These are phyloP conservation scores for Amia ocellicauda DNA, from an alignment of 2,113 vertebrate genomes.

Conservation along the genomic window DNA sequence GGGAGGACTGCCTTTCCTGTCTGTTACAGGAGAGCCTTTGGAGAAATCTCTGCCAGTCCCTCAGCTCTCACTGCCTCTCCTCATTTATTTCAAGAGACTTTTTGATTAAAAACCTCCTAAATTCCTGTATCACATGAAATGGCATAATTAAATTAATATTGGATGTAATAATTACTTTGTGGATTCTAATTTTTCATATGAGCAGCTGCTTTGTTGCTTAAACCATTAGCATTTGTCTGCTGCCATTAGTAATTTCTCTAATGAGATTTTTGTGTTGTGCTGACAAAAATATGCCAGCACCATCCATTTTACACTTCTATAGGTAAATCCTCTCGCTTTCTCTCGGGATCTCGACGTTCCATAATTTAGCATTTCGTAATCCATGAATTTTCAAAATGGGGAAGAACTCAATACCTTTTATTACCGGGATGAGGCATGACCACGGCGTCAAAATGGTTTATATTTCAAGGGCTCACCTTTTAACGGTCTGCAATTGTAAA, in stretches of 20 bases:
- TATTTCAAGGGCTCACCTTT: constrained; percentile 55
- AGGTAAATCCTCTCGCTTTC: constrained; percentile 78
- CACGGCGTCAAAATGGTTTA: constrained; percentile 55
- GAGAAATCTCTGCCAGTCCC: constrained; percentile 52
- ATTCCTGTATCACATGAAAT: constrained; percentile 66
- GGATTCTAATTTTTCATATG: constrained; percentile 74
- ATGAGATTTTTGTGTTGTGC: constrained; percentile 85
- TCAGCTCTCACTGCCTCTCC: constrained; percentile 50
- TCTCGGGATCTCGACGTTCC: constrained; percentile 73
- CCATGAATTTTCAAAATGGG: constrained; percentile 61
- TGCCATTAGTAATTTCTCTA: constrained; percentile 88
- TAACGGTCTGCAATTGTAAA: constrained; percentile 45
- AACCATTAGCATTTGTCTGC: constrained; percentile 83
- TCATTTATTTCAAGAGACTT: constrained; percentile 64
- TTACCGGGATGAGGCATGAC: constrained; percentile 56
- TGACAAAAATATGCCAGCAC: constrained; percentile 67
- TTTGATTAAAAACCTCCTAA: constrained; percentile 62
- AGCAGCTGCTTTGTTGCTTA: constrained; percentile 77
- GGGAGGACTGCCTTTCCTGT: constrained; percentile 49
- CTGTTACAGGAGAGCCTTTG: constrained; percentile 38
- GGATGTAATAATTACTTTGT: constrained; percentile 77
- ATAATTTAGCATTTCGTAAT: constrained; percentile 56
- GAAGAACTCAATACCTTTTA: constrained; percentile 59
- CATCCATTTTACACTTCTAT: constrained; percentile 74
- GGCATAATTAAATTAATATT: constrained; percentile 80